Evolutionary conservation across 2,113 vertebrate species (phyloP).

Genomic region (Leucosticte australis): DNA sequence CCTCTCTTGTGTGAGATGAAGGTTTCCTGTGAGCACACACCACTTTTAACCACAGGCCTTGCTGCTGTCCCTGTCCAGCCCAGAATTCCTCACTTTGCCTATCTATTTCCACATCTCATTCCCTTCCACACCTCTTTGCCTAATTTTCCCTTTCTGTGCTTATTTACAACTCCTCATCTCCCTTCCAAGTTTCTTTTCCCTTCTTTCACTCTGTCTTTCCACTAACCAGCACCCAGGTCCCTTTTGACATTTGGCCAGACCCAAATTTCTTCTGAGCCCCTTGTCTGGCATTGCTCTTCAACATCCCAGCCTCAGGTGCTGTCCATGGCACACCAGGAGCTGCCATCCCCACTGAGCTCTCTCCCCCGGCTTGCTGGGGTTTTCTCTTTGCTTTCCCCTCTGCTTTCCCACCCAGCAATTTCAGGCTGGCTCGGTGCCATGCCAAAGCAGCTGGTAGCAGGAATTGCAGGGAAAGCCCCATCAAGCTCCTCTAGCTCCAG

Average conservation of each 20-base stretch:
- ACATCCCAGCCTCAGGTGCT: background rate
- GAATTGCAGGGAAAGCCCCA: background rate
- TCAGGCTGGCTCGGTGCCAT: background rate
- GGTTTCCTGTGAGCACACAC: background rate
- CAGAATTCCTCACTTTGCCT: background rate
- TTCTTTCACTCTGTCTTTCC: background rate
- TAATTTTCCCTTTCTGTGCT: background rate
- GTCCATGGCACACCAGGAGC: rapidly evolving
- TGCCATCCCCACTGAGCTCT: background rate
- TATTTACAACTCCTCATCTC: background rate
- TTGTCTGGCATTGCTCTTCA: background rate
- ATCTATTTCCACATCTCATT: rapidly evolving
- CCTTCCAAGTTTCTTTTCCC: background rate
- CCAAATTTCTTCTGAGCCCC: background rate
- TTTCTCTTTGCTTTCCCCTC: background rate
- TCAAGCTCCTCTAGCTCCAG: background rate
- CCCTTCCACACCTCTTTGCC: background rate
- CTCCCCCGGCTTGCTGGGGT: background rate
- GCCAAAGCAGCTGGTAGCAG: background rate
- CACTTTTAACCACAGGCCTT: background rate
- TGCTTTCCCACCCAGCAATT: background rate
- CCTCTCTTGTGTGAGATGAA: background rate
- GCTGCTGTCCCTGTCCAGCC: background rate
- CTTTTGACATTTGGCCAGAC: background rate
- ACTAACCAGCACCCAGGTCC: background rate